Evolutionary conservation across 2,888 invertebrate genomes (phyloP).

Genomic region (Vandiemenella viatica): DNA sequence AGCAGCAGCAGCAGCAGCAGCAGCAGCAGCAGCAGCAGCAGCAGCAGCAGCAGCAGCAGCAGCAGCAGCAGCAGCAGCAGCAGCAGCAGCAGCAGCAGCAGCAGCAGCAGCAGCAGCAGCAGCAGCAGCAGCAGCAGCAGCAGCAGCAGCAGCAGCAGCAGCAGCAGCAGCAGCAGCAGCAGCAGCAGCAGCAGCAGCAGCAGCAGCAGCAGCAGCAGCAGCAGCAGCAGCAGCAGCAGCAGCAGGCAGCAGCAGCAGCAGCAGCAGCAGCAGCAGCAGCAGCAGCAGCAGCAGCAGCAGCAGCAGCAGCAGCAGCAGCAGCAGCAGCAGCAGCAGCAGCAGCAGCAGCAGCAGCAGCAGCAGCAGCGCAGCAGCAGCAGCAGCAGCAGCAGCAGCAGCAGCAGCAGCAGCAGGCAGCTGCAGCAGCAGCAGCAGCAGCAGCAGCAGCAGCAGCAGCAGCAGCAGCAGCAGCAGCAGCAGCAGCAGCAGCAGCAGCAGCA

Average conservation of each 20-base stretch:
- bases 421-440: too few relatives aligned
- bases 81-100: neutral
- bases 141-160: neutral
- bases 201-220: neutral
- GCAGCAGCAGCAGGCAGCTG: too few relatives aligned
- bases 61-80: neutral
- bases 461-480: too few relatives aligned
- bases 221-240: neutral
- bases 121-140: neutral
- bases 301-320: neutral
- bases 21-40: neutral
- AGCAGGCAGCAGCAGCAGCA: neutral
- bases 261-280: neutral
- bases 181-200: neutral
- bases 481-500: too few relatives aligned
- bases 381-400: neutral
- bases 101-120: neutral
- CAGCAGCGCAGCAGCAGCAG: too few relatives aligned
- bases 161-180: neutral
- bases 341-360: too few relatives aligned
- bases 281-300: neutral
- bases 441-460: too few relatives aligned
- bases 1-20: neutral
- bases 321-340: neutral
- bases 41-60: neutral